These are phyloP conservation scores for Pyrocephalus nanus DNA, from an alignment of 2,797 vertebrate species.

Conservation along the genomic window DNA sequence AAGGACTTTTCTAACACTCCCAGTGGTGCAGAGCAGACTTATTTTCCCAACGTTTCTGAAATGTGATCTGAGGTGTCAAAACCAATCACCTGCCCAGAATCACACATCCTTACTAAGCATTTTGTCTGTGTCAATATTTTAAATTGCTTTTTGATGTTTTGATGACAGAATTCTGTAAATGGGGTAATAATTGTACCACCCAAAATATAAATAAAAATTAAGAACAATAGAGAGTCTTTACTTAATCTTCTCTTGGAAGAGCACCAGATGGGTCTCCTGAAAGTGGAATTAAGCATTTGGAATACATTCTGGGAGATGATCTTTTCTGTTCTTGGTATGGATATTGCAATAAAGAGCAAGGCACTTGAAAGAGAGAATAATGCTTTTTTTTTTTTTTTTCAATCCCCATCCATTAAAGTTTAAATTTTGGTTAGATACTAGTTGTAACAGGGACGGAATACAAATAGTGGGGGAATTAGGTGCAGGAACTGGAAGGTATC, in stretches of 20 bases:
- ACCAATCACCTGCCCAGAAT: neutral
- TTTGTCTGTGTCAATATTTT: neutral
- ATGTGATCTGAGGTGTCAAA: neutral
- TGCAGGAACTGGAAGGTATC: neutral
- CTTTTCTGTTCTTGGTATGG: neutral
- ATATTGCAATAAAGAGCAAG: neutral
- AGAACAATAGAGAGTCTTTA: neutral
- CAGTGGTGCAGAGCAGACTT: neutral
- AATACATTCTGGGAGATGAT: neutral
- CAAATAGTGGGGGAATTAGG: rapidly evolving
- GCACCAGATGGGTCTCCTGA: neutral
- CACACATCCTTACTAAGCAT: neutral
- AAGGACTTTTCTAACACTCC: neutral
- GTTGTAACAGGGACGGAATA: neutral
- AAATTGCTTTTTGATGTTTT: neutral
- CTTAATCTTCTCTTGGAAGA: neutral
- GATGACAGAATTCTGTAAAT: neutral
- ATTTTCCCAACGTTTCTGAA: neutral
- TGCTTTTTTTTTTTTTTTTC: neutral
- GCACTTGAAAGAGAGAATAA: neutral
- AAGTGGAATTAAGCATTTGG: neutral
- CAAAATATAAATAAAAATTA: neutral
- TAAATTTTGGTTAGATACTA: neutral
- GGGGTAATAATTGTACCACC: neutral
- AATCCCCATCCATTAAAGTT: neutral